phyloP scores from a whole-genome alignment of 2,113 vertebrate genomes.

The Rhineura floridana region DNA sequence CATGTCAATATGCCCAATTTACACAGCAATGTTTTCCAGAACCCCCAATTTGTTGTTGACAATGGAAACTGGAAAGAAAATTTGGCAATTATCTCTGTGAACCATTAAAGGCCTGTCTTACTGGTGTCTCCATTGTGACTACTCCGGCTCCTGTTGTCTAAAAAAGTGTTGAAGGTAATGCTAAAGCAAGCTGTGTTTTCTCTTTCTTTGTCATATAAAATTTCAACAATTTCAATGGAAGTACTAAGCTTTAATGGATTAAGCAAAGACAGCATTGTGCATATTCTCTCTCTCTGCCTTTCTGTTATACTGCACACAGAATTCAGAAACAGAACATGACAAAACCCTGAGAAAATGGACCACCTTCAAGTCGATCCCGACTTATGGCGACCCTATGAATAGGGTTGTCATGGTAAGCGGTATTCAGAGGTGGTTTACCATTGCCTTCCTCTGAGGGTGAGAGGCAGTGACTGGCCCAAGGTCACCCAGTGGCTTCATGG shows the following conservation, averaged over 20 bases:
- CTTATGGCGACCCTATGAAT: no score
- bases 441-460: no score
- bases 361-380: no score
- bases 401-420: no score
- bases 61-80: slow-evolving; percentile 17
- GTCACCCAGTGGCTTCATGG: no score
- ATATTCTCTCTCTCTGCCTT: not conserved
- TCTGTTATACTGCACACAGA: no score
- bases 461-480: no score
- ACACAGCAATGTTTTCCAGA: slow-evolving; percentile 27
- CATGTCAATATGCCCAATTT: slow-evolving; percentile 61
- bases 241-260: not conserved
- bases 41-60: slow-evolving; percentile 7
- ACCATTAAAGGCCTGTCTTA: not conserved
- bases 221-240: not conserved
- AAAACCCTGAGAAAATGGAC: not conserved
- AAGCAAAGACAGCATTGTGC: not conserved
- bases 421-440: no score
- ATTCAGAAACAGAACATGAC: not conserved
- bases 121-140: not conserved
- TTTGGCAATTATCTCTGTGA: not conserved
- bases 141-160: not conserved
- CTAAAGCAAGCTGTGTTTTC: not conserved
- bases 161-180: not conserved
- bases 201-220: not conserved